Percentiles rank a stretch among this genome's conserved stretches.
Evolutionary conservation across 2,113 vertebrate species (phyloP).

Genomic region (Hyla sarda): DNA sequence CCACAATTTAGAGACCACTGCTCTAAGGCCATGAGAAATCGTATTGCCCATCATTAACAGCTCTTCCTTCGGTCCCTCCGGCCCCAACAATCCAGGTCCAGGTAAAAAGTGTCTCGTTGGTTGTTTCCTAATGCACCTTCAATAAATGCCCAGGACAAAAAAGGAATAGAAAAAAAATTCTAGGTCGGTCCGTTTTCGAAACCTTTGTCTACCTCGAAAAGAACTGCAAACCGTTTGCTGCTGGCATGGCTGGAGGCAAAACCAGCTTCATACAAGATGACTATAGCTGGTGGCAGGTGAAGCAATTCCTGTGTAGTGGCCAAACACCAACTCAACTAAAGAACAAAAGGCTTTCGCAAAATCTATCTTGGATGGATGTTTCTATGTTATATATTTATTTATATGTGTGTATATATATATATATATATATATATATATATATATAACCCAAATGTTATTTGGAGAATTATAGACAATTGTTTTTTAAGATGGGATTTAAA

Average conservation of each 20-base stretch:
- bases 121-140: not conserved
- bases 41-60: not conserved
- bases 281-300: not conserved
- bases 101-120: too few species aligned
- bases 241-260: not conserved
- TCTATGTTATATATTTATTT: too few species aligned
- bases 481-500: too few species aligned
- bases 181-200: too few species aligned
- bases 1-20: too few species aligned
- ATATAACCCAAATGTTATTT: not conserved
- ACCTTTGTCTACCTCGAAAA: not conserved
- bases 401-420: too few species aligned
- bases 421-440: too few species aligned
- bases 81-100: not conserved
- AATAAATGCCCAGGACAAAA: too few species aligned
- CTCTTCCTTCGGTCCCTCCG: not conserved
- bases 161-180: too few species aligned
- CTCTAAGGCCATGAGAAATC: not conserved
- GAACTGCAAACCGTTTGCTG: not conserved
- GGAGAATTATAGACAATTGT: not conserved
- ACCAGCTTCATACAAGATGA: not conserved
- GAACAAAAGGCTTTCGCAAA: not conserved
- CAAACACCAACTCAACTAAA: not conserved
- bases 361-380: too few species aligned
- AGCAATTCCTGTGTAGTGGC: not conserved